Conservation (phyloP, 2,888 invertebrate species). For the Drosophila nr. fundita region DNA sequence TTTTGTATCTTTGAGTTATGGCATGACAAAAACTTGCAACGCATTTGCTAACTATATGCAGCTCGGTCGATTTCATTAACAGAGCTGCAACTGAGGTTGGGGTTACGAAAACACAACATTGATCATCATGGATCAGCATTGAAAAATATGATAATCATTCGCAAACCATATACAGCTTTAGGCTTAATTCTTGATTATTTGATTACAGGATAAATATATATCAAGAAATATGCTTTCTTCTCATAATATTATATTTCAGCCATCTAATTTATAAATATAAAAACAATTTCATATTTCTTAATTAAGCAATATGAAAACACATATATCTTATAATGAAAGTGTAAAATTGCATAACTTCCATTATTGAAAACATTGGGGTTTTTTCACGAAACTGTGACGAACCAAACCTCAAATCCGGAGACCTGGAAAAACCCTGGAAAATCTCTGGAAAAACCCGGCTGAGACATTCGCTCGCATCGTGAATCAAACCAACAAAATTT, state of each 20-base stretch:
- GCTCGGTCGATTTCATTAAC: constrained; percentile 29
- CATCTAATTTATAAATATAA: neutral
- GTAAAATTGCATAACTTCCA: neutral
- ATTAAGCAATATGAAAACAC: too few species aligned
- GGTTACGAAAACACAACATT: neutral
- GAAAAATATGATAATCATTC: neutral
- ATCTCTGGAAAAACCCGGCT: neutral
- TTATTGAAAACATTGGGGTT: neutral
- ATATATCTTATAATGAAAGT: neutral
- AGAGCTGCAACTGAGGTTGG: neutral
- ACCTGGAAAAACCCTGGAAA: neutral
- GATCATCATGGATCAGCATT: neutral
- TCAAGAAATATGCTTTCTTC: neutral
- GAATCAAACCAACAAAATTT: neutral
- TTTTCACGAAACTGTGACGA: neutral
- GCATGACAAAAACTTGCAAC: constrained; percentile 10
- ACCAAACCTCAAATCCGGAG: neutral
- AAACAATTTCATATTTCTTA: neutral
- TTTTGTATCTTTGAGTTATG: neutral
- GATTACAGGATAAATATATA: neutral
- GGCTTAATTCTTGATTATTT: neutral
- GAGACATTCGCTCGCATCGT: neutral
- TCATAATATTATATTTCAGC: neutral
- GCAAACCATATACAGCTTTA: neutral
- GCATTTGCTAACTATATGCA: constrained; percentile 21